These are phyloP conservation scores for Drosophila burlai DNA, from an alignment of 1,140 invertebrate genomes.

Conservation along the genomic window DNA sequence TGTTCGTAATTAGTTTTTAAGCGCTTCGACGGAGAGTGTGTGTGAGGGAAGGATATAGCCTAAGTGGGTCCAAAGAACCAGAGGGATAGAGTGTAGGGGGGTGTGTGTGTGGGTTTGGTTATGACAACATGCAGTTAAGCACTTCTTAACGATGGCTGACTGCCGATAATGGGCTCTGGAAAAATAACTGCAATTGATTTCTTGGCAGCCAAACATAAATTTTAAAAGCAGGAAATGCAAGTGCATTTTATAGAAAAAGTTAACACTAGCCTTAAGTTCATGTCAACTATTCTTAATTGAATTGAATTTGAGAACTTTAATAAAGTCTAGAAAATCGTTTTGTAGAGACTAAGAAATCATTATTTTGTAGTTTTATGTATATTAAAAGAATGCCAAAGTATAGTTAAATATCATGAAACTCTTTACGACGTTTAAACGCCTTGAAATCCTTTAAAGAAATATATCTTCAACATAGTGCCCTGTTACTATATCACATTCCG, in stretches of 20 bases:
- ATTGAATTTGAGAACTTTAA: background rate
- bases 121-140: constrained; percentile 81
- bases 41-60: constrained; percentile 37
- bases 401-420: background rate
- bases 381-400: background rate
- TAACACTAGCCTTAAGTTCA: background rate
- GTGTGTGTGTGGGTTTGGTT: constrained; percentile 58
- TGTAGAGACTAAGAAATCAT: background rate
- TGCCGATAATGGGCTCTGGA: constrained; percentile 69
- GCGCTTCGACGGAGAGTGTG: constrained; percentile 47
- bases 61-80: constrained; percentile 29
- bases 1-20: constrained; percentile 84
- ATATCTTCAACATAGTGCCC: background rate
- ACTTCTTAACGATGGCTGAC: constrained; percentile 74
- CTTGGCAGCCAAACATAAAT: constrained; percentile 52
- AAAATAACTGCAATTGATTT: constrained; percentile 78
- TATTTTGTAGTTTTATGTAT: background rate
- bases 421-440: background rate
- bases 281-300: background rate
- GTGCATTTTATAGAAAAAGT: background rate
- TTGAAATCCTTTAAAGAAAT: background rate
- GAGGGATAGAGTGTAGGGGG: constrained; percentile 5
- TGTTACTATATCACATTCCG: background rate
- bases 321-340: background rate
- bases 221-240: constrained; percentile 16